phyloP scores from a whole-genome alignment of 2,888 invertebrate genomes.

The Serrognathus titanus region DNA sequence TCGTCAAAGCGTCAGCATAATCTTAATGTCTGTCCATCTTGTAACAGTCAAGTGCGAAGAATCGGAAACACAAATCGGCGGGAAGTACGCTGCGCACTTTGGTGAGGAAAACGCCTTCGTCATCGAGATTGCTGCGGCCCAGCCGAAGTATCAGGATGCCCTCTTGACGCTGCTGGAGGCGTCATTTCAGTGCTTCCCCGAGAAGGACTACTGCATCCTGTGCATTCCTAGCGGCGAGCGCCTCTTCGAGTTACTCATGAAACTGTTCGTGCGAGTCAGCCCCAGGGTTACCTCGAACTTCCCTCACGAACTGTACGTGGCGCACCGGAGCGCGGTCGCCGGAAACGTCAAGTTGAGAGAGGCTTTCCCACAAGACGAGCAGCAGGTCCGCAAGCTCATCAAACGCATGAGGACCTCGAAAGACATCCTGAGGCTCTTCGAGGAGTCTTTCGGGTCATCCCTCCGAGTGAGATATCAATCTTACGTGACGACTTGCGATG shows the following conservation, averaged over 20 bases:
- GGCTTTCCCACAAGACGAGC: conserved; percentile 29
- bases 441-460: too few species aligned
- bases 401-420: conserved; percentile 15
- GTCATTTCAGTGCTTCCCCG: conserved; percentile 64
- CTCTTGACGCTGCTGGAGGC: conserved; percentile 59
- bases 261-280: conserved; percentile 31
- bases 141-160: conserved; percentile 55
- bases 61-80: too few species aligned
- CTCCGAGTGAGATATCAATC: neutral
- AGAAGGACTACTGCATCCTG: conserved; percentile 62
- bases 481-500: neutral
- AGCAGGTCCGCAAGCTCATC: conserved; percentile 28
- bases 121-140: conserved; percentile 59
- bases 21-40: too few species aligned
- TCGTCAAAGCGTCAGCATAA: too few species aligned
- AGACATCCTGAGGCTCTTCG: too few species aligned
- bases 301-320: conserved; percentile 48
- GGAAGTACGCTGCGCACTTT: conserved; percentile 5
- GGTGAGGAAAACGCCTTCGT: conserved; percentile 60
- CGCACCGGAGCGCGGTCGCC: conserved; percentile 44
- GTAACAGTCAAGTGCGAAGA: too few species aligned
- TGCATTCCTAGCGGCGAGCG: conserved; percentile 54
- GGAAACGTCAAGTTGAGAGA: conserved; percentile 29
- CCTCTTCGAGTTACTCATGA: conserved; percentile 51
- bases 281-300: conserved; percentile 42